Evolutionary conservation across 2,113 vertebrate genomes (phyloP).

Genomic region (Mobula hypostoma): DNA sequence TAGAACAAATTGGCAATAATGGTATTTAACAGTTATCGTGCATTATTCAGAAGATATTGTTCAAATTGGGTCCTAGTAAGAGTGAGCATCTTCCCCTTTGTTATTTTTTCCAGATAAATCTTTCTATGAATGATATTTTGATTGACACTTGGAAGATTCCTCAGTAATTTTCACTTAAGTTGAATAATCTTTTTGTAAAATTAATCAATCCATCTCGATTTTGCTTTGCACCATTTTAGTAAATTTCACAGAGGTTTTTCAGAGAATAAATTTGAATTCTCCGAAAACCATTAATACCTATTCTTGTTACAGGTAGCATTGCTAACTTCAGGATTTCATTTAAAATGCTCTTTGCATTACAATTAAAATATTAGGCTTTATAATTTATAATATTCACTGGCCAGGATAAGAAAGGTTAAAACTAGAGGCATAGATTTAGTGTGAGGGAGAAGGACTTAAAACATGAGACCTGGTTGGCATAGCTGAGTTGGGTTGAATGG

Average conservation of each 20-base stretch:
- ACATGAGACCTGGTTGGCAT: too few species aligned
- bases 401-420: too few species aligned
- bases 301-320: background rate
- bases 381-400: too few species aligned
- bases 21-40: background rate
- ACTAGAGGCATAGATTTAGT: too few species aligned
- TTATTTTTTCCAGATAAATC: background rate
- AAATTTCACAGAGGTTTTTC: background rate
- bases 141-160: background rate
- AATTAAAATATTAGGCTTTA: background rate
- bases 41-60: background rate
- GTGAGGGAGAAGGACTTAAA: too few species aligned
- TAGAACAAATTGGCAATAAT: too few species aligned
- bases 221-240: background rate
- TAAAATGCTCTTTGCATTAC: background rate
- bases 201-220: background rate
- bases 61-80: background rate
- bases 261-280: background rate
- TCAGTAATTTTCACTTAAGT: background rate
- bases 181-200: background rate
- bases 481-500: too few species aligned
- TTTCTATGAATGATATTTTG: background rate
- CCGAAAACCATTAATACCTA: background rate
- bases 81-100: too few species aligned
- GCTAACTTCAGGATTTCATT: background rate